phyloP scores from a whole-genome alignment of 1,140 invertebrate species.

The Euura lappo region DNA sequence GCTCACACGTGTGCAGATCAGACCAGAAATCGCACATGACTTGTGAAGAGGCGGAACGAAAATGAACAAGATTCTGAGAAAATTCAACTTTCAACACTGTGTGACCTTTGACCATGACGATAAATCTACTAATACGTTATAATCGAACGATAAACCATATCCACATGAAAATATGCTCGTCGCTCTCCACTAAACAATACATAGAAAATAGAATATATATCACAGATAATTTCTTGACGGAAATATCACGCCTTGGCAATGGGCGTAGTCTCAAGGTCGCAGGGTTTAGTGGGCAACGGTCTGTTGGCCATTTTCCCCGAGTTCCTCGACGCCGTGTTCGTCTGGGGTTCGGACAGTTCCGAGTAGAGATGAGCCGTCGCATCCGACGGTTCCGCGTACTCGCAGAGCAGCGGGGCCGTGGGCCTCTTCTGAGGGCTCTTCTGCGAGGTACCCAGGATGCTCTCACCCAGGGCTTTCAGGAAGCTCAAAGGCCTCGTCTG shows the following conservation, averaged over 20 bases:
- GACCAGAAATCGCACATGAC: no score
- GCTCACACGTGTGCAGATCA: no score
- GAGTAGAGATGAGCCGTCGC: conserved; percentile 74
- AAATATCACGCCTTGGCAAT: conserved; percentile 43
- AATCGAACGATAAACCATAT: background rate
- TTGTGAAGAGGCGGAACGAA: no score
- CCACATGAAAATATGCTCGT: no score
- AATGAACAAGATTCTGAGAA: no score
- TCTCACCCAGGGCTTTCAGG: conserved; percentile 53
- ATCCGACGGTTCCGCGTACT: conserved; percentile 77
- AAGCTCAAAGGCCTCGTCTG: conserved; percentile 51
- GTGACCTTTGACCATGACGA: no score
- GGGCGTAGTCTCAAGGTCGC: conserved; percentile 50
- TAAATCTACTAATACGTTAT: no score
- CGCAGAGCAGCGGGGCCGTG: conserved; percentile 64
- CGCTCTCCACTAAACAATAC: no score
- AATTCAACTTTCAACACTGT: no score
- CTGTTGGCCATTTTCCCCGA: conserved; percentile 69
- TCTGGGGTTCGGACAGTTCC: conserved; percentile 65
- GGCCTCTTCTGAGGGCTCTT: conserved; percentile 56
- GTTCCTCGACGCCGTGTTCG: conserved; percentile 50
- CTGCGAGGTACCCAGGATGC: conserved; percentile 41
- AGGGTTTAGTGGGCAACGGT: conserved; percentile 72
- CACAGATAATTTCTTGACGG: conserved; percentile 38
- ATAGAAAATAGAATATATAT: conserved; percentile 24